These are phyloP conservation scores for Acanthiza pusilla DNA, from an alignment of 2,797 vertebrate species.

Conservation along the genomic window DNA sequence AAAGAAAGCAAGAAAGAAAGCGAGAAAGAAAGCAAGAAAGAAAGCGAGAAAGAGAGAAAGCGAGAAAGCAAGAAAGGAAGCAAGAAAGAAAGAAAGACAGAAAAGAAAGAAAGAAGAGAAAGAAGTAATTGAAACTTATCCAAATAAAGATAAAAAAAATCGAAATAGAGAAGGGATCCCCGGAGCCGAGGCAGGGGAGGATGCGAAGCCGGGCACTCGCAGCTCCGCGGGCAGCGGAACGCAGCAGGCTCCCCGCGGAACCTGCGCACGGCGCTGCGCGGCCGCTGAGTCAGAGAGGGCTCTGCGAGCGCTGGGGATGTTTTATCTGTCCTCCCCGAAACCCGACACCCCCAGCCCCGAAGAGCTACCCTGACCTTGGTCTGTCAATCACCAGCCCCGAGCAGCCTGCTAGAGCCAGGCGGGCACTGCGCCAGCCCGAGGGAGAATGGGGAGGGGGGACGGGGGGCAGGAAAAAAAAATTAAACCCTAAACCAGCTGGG, in stretches of 20 bases:
- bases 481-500: conserved; percentile 47
- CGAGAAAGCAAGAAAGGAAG: fast-evolving
- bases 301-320: not conserved
- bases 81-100: fast-evolving
- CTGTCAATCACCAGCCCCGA: conserved; percentile 50
- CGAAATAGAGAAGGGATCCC: fast-evolving
- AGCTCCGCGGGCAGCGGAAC: not conserved
- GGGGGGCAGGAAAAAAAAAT: not conserved
- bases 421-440: conserved; percentile 21
- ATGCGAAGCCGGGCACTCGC: not conserved
- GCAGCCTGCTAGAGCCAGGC: not conserved
- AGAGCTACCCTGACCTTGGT: conserved; percentile 51
- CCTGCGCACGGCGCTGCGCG: not conserved
- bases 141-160: not conserved
- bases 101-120: fast-evolving
- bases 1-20: fast-evolving
- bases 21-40: fast-evolving
- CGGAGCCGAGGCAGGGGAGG: not conserved
- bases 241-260: not conserved
- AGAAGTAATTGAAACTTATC: not conserved
- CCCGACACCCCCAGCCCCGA: conserved; percentile 2
- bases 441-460: not conserved
- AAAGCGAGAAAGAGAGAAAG: fast-evolving
- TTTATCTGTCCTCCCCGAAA: conserved; percentile 38
- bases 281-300: not conserved